Evolutionary conservation across 2,113 vertebrate species (phyloP).

Genomic region (Lamprologus tigripictilis): DNA sequence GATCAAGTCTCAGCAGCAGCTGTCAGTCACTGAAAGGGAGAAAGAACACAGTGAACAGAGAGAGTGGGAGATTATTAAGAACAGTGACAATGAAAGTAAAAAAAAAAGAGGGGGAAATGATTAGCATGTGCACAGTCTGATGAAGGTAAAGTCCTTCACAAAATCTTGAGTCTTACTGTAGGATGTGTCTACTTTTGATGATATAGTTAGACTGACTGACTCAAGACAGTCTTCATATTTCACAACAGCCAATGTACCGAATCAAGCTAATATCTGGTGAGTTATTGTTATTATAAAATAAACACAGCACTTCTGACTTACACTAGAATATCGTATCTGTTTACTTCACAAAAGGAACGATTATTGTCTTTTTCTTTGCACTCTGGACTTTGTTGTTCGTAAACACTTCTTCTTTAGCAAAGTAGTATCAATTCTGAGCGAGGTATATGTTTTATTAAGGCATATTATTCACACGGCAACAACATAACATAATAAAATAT

Average conservation of each 20-base stretch:
- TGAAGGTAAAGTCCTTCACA: not conserved
- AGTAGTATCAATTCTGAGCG: not conserved
- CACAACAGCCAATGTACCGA: not conserved
- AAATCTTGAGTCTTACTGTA: not conserved
- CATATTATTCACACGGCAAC: not conserved
- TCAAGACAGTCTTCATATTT: not conserved
- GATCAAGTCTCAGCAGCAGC: constrained; percentile 34
- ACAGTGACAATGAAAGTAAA: not conserved
- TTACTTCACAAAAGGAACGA: not conserved
- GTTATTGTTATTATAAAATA: not conserved
- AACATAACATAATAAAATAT: not conserved
- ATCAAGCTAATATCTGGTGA: not conserved
- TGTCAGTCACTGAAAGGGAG: constrained; percentile 23
- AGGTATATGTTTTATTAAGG: not conserved
- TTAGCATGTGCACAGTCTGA: not conserved
- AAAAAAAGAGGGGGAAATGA: not conserved
- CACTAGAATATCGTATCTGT: not conserved
- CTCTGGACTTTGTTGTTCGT: not conserved
- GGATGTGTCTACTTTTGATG: not conserved
- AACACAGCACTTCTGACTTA: not conserved
- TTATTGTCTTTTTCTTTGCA: not conserved
- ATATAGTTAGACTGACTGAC: not conserved
- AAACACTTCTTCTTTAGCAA: not conserved
- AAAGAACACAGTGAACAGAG: not conserved
- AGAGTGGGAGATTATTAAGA: not conserved